phyloP scores from a whole-genome alignment of 1,140 invertebrate species.

The Lepidurus arcticus region DNA sequence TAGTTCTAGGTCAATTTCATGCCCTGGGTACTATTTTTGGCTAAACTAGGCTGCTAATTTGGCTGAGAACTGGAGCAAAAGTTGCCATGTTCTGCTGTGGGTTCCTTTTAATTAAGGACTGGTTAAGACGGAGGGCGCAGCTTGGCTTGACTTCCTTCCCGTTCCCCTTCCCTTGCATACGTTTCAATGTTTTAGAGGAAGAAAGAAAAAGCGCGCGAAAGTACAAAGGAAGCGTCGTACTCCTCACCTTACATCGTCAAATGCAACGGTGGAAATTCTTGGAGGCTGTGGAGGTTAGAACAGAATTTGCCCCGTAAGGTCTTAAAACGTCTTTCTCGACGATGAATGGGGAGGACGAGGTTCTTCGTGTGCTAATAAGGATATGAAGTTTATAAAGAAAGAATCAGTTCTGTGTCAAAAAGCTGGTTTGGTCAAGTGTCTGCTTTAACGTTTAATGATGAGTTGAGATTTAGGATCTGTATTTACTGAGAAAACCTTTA shows the following conservation, averaged over 20 bases:
- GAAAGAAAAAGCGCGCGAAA: neutral
- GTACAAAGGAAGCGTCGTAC: neutral
- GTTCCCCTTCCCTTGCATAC: neutral
- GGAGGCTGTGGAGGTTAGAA: too few relatives aligned
- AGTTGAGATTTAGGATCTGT: too few relatives aligned
- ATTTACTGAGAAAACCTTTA: too few relatives aligned
- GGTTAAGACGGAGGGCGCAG: slow-evolving; percentile 1
- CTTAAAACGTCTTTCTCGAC: too few relatives aligned
- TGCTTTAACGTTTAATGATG: too few relatives aligned
- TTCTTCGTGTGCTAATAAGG: too few relatives aligned
- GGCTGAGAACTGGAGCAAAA: slow-evolving; percentile 1
- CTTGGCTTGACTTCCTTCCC: neutral
- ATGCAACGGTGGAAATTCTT: too few relatives aligned
- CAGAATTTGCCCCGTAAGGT: too few relatives aligned
- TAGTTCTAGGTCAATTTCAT: neutral
- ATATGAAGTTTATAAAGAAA: too few relatives aligned
- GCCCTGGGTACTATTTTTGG: neutral
- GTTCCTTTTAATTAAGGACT: neutral
- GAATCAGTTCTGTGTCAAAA: too few relatives aligned
- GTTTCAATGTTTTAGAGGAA: neutral
- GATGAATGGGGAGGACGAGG: too few relatives aligned
- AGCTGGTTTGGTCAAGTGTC: too few relatives aligned
- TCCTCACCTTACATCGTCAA: neutral
- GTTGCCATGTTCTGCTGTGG: neutral
- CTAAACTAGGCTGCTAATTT: neutral